Evolutionary conservation across 2,797 vertebrate genomes (phyloP).

Genomic region (Schizothorax lantsangensis): DNA sequence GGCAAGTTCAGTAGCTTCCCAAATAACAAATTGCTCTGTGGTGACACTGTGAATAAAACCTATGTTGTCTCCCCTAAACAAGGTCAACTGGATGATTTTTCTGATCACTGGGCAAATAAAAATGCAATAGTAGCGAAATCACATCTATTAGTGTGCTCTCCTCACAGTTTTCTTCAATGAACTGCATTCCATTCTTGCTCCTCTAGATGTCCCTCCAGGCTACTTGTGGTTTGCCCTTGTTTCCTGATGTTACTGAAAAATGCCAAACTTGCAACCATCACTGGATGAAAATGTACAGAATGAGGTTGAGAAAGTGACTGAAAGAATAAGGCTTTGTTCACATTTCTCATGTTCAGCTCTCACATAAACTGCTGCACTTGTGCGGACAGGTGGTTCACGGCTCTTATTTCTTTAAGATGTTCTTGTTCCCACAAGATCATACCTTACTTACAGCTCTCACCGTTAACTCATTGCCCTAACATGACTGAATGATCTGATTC

Average conservation of each 20-base stretch:
- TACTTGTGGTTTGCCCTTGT: not conserved
- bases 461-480: not conserved
- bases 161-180: not conserved
- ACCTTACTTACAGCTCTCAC: not conserved
- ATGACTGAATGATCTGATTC: constrained; percentile 16
- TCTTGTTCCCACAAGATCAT: not conserved
- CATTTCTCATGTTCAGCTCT: not conserved
- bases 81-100: not conserved
- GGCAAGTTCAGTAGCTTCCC: not conserved
- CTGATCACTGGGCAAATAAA: not conserved
- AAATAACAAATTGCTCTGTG: not conserved
- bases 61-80: not conserved
- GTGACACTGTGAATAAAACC: not conserved
- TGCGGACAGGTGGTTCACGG: not conserved
- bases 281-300: constrained; percentile 15
- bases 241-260: constrained; percentile 10
- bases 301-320: not conserved
- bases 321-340: constrained; percentile 2
- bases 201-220: constrained; percentile 48
- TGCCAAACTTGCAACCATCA: not conserved
- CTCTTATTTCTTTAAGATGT: not conserved
- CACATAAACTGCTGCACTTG: not conserved
- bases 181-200: constrained; percentile 28
- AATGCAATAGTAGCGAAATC: not conserved
- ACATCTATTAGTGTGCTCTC: not conserved